Evolutionary conservation across 2,888 invertebrate species (phyloP), one percentile per base, ranked within the genome.

Genomic region (Diloba caeruleocephala): DNA sequence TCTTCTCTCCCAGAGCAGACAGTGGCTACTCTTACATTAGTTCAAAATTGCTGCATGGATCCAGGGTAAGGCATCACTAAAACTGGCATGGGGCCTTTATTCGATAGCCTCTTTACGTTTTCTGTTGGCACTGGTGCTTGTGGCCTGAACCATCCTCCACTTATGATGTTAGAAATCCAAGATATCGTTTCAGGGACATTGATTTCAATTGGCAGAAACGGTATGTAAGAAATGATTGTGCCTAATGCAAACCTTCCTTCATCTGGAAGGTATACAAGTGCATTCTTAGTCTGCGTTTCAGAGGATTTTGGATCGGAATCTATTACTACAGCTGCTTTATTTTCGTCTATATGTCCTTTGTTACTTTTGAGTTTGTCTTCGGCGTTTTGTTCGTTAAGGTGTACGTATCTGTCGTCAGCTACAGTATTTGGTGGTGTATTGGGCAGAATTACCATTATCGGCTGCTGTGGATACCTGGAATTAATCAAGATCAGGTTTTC

Each of bases 201-300:
- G 1, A 96, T 82, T 82, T 95, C 95, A 43, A 96, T 85, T 0
- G 96, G 96, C 13, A 96, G 82, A 76, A 94, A 95, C 0, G 94
- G 94, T 15, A 94, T 91, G 3, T 84, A 80, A 10, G 92, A 90
- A 50, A 95, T 94, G 38, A 94, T 81, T 25, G 87, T 88, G 3
- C 94, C 93, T 9, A 93, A 79, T 1, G 82, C 77, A 9, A 81
- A 68, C 69, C 87, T 84, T 10, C 82, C 81, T 44, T 71, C 71
- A 17, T 79, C 81, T 3, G 82, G 74, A 44, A 81, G 48, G 25
- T 89, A 58, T 33, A 88, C 55, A n/a, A 45, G 19, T 2, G 54
- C 58, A 14, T 59, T 68, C 9, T 45, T 59, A 3, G 37, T 4
- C 13, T 61, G 60, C 2, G 34, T 10, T 57, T 69, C 71, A 28